A percentile compares a stretch with the other conserved stretches of the same genome.
These are phyloP conservation scores for Sapajus apella DNA, from an alignment of 2,113 vertebrate species.

Conservation along the genomic window DNA sequence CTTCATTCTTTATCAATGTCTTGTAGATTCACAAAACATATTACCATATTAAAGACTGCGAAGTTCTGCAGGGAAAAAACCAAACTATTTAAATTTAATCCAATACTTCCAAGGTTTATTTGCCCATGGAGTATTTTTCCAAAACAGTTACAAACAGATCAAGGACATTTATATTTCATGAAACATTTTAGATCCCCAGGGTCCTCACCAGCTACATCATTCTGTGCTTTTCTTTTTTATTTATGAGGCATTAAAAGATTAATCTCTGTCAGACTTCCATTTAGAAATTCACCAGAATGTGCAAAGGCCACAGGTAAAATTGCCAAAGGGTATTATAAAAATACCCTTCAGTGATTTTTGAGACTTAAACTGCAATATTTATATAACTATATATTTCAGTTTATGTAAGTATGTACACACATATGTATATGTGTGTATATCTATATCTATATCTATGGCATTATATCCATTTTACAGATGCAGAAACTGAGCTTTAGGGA, in stretches of 20 bases:
- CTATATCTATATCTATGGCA: neutral
- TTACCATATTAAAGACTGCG: neutral
- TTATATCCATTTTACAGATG: neutral
- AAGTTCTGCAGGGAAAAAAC: neutral
- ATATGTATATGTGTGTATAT: neutral
- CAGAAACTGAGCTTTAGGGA: neutral
- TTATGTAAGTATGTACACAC: neutral
- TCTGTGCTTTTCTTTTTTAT: conserved; percentile 6
- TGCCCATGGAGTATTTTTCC: neutral
- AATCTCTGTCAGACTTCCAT: neutral
- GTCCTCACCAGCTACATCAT: neutral
- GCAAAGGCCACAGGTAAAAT: neutral
- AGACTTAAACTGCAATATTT: conserved; percentile 9
- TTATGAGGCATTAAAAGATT: conserved; percentile 30
- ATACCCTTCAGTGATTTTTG: neutral
- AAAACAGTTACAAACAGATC: conserved; percentile 21
- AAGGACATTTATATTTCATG: neutral
- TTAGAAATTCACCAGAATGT: conserved; percentile 15
- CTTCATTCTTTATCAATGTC: neutral
- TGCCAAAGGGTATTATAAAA: neutral
- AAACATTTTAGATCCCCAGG: neutral
- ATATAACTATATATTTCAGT: neutral
- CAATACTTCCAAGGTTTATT: neutral
- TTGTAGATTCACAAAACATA: neutral
- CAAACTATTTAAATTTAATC: neutral